Conservation (phyloP, 2,888 invertebrate genomes). For the Mycalesis mineus region DNA sequence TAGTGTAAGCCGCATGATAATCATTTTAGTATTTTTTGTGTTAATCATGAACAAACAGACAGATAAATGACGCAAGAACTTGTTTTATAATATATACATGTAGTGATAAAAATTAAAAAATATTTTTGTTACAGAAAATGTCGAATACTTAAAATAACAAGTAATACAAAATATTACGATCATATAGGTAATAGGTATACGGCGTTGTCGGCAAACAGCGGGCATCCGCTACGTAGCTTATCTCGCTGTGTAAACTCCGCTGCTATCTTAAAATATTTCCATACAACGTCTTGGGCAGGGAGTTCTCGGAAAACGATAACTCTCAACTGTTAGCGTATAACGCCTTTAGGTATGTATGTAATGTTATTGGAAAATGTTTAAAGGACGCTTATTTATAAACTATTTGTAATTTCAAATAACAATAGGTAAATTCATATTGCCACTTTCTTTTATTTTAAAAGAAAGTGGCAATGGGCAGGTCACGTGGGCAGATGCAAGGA, state of each 20-base stretch:
- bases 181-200: slow-evolving; percentile 26
- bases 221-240: slow-evolving; percentile 64
- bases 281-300: slow-evolving; percentile 50
- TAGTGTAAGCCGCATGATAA: too few relatives aligned
- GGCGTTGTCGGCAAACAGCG: slow-evolving; percentile 37
- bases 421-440: too few relatives aligned
- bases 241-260: slow-evolving; percentile 61
- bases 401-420: too few relatives aligned
- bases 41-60: too few relatives aligned
- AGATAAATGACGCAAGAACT: too few relatives aligned
- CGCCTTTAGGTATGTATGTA: slow-evolving; percentile 1
- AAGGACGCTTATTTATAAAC: too few relatives aligned
- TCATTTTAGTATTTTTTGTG: too few relatives aligned
- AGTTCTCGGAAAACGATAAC: slow-evolving; percentile 51
- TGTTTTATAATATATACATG: too few relatives aligned
- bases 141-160: background rate
- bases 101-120: too few relatives aligned
- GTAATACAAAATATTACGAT: slow-evolving; percentile 10
- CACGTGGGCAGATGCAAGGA: too few relatives aligned
- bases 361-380: background rate
- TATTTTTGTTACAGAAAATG: background rate
- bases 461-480: too few relatives aligned
- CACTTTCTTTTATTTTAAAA: too few relatives aligned
- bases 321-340: slow-evolving; percentile 15
- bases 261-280: slow-evolving; percentile 72